Conservation (phyloP, 2,113 vertebrate genomes). For the Phalacrocorax pelagicus region DNA sequence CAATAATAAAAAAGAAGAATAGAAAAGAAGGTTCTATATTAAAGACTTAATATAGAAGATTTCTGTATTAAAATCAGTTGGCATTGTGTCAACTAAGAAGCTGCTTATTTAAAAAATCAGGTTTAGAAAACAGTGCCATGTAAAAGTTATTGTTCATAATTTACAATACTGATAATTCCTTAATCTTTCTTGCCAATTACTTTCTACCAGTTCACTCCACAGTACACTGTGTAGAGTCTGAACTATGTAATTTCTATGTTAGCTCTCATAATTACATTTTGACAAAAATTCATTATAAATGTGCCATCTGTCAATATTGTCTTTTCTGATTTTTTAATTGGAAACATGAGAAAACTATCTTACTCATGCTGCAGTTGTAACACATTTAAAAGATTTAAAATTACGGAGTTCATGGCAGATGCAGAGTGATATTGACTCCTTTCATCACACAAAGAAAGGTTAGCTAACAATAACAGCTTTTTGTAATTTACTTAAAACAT, state of each 20-base stretch:
- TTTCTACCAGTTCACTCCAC: not conserved
- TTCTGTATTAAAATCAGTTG: not conserved
- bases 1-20: not conserved
- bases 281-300: not conserved
- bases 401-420: not conserved
- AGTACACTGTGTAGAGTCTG: not conserved
- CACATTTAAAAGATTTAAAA: not conserved
- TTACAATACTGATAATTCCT: not conserved
- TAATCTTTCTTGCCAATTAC: not conserved
- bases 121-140: not conserved
- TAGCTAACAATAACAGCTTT: not conserved
- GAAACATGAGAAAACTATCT: not conserved
- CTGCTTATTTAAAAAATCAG: not conserved
- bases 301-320: not conserved
- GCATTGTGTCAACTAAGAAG: not conserved
- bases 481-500: not conserved
- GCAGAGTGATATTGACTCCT: not conserved
- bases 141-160: not conserved
- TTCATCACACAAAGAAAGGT: not conserved
- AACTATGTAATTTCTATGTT: not conserved
- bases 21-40: not conserved
- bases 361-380: not conserved
- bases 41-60: not conserved
- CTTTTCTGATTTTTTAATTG: not conserved
- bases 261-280: not conserved